Conservation (phyloP, 2,797 vertebrate species). For the Cyclopterus lumpus region DNA sequence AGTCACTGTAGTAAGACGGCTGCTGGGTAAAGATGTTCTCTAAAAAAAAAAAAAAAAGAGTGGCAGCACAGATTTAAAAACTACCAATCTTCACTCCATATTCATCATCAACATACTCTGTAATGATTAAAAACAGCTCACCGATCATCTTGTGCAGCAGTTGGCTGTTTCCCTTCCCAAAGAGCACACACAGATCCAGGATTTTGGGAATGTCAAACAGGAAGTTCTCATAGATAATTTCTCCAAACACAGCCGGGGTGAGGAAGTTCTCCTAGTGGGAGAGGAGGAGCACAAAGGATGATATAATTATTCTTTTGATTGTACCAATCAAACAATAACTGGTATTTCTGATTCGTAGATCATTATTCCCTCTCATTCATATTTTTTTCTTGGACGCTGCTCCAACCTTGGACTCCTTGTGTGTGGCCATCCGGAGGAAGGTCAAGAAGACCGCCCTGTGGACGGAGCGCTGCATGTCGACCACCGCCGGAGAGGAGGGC, state of each 20-base stretch:
- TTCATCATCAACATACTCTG: neutral
- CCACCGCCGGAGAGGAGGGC: slow-evolving; percentile 81
- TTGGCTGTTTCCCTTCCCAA: slow-evolving; percentile 92
- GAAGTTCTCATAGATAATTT: slow-evolving; percentile 97
- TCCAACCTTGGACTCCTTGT: slow-evolving; percentile 95
- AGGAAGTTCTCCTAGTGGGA: slow-evolving; percentile 91
- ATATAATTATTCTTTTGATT: neutral
- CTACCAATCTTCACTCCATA: neutral
- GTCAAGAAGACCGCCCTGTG: slow-evolving; percentile 90
- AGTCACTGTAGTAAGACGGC: slow-evolving; percentile 91
- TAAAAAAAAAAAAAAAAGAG: slow-evolving; percentile 59
- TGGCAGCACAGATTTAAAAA: neutral
- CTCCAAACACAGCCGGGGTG: slow-evolving; percentile 92
- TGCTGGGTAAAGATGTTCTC: slow-evolving; percentile 96
- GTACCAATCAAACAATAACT: neutral
- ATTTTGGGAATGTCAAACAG: slow-evolving; percentile 98
- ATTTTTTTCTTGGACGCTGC: neutral
- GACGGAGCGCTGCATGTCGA: slow-evolving; percentile 85
- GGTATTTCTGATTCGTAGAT: neutral
- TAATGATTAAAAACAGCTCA: slow-evolving; percentile 57
- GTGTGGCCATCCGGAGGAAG: slow-evolving; percentile 96
- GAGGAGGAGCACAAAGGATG: neutral
- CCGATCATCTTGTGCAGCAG: slow-evolving; percentile 97
- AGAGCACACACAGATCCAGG: slow-evolving; percentile 95
- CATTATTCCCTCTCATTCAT: neutral